Evolutionary conservation across 2,797 vertebrate species (phyloP).

Genomic region (Margarornis squamiger): DNA sequence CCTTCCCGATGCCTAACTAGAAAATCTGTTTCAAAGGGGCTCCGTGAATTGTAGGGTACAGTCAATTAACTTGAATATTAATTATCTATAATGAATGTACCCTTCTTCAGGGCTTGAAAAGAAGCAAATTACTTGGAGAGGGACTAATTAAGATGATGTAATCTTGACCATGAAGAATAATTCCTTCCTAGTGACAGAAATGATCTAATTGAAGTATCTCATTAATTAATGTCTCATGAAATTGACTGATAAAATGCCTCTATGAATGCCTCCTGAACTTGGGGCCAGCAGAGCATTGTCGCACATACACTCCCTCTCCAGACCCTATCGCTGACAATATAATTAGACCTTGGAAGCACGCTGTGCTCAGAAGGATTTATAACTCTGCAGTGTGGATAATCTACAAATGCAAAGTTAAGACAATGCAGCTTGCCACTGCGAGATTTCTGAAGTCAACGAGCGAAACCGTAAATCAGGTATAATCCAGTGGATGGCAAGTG

Average conservation of each 20-base stretch:
- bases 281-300: conserved; percentile 48
- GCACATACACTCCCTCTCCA: conserved; percentile 42
- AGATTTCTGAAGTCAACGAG: conserved; percentile 40
- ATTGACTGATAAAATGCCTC: conserved; percentile 75
- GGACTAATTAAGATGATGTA: conserved; percentile 82
- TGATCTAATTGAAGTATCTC: conserved; percentile 80
- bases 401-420: conserved; percentile 54
- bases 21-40: conserved; percentile 58
- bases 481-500: not conserved
- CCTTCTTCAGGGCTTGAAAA: conserved; percentile 74
- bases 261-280: conserved; percentile 70
- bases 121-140: conserved; percentile 77
- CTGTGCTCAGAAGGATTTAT: conserved; percentile 65
- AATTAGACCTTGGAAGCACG: conserved; percentile 57
- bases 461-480: not conserved
- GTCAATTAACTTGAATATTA: conserved; percentile 81
- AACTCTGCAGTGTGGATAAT: conserved; percentile 48
- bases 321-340: conserved; percentile 56
- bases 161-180: conserved; percentile 79
- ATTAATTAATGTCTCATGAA: conserved; percentile 79
- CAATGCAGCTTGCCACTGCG: not conserved
- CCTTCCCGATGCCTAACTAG: conserved; percentile 9
- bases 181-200: conserved; percentile 75
- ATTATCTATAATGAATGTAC: conserved; percentile 80
- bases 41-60: conserved; percentile 70